phyloP scores from a whole-genome alignment of 2,888 invertebrate species.

The Leucoma salicis region DNA sequence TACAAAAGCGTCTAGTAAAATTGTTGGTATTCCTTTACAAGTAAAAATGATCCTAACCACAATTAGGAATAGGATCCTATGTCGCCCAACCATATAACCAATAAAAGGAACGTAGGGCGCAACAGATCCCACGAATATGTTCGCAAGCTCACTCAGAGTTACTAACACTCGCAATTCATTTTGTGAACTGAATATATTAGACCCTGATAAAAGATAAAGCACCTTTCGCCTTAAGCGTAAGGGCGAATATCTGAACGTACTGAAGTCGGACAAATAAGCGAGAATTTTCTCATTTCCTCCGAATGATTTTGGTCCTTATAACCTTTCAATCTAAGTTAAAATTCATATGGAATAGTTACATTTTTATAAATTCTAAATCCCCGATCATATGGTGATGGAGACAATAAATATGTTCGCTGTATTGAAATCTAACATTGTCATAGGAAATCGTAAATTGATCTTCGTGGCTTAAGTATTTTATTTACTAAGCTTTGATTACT shows the following conservation, averaged over 20 bases:
- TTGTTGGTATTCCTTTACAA: conserved; percentile 51
- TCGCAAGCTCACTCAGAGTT: conserved; percentile 79
- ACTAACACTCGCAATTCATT: conserved; percentile 82
- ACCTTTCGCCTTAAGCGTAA: conserved; percentile 54
- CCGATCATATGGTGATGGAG: conserved; percentile 67
- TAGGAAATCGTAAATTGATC: conserved; percentile 68
- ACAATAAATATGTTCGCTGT: conserved; percentile 73
- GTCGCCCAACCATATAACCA: conserved; percentile 60
- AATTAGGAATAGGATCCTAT: conserved; percentile 59
- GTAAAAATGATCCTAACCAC: conserved; percentile 60
- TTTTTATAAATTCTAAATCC: conserved; percentile 72
- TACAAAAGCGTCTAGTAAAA: conserved; percentile 56
- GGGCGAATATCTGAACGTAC: conserved; percentile 52
- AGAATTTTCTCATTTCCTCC: conserved; percentile 43
- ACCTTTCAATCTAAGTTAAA: conserved; percentile 41
- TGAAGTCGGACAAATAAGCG: conserved; percentile 63
- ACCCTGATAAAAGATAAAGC: conserved; percentile 54
- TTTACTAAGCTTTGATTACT: conserved; percentile 54
- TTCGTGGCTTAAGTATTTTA: conserved; percentile 53
- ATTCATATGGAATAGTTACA: conserved; percentile 35
- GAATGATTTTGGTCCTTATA: conserved; percentile 52
- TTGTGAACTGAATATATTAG: conserved; percentile 81
- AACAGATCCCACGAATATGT: conserved; percentile 80
- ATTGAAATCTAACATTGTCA: conserved; percentile 75
- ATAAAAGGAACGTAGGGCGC: conserved; percentile 71